A percentile compares a stretch with the other conserved stretches of the same genome.
Evolutionary conservation across 2,113 vertebrate genomes (phyloP).

Genomic region (Xenotilapia flavipinnis): DNA sequence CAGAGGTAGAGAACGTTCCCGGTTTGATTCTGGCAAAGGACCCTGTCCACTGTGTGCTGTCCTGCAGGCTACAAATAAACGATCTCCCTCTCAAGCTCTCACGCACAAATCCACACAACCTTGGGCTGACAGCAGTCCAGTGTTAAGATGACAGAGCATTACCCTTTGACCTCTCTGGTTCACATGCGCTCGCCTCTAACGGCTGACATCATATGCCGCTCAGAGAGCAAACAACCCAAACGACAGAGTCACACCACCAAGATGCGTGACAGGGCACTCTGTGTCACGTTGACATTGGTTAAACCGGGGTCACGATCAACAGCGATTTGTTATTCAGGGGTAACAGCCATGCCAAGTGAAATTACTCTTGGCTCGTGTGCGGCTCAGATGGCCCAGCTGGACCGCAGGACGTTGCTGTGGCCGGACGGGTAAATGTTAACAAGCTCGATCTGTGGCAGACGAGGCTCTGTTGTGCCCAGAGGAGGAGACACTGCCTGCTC

Average conservation of each 20-base stretch:
- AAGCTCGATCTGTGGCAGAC: slow-evolving; percentile 1
- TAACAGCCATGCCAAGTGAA: neutral
- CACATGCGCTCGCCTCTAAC: neutral
- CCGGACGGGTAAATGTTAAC: slow-evolving; percentile 14
- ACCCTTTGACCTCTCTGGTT: neutral
- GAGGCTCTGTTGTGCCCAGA: neutral
- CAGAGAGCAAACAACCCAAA: neutral
- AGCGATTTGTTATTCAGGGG: neutral
- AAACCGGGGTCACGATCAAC: neutral
- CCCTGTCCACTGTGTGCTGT: neutral
- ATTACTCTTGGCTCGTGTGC: neutral
- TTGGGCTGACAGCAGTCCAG: neutral
- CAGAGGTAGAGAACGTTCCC: neutral
- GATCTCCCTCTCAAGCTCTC: neutral
- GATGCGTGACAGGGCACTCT: neutral
- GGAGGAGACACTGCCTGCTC: neutral
- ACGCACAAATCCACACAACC: neutral
- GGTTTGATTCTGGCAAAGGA: neutral
- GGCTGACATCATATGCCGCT: neutral
- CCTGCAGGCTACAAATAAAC: neutral
- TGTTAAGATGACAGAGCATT: neutral
- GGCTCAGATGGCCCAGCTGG: neutral
- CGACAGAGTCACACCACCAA: neutral
- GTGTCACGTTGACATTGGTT: neutral
- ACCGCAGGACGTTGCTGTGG: slow-evolving; percentile 2